Conservation (phyloP, 2,113 vertebrate genomes). For the Eira barbara region DNA sequence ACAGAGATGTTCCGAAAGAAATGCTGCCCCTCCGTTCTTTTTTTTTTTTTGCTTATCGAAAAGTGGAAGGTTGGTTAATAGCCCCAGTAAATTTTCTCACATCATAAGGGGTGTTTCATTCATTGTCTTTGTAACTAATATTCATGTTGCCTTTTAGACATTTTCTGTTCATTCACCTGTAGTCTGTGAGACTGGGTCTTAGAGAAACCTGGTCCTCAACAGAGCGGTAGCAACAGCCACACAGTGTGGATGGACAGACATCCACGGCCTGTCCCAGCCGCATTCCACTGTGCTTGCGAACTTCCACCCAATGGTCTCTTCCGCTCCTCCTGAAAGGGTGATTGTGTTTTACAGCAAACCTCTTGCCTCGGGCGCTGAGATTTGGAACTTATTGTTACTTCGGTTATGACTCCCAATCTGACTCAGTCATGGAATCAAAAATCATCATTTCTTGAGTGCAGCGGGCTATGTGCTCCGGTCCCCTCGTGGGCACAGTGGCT, state of each 20-base stretch:
- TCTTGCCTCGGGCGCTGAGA: constrained; percentile 80
- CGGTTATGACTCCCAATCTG: constrained; percentile 80
- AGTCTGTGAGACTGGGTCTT: constrained; percentile 61
- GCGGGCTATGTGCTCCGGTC: constrained; percentile 80
- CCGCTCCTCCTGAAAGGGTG: constrained; percentile 76
- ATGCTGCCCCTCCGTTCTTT: constrained; percentile 69
- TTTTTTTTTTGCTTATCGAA: constrained; percentile 19
- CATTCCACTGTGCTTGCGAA: constrained; percentile 69
- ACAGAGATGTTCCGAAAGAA: not conserved
- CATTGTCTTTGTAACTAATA: constrained; percentile 8
- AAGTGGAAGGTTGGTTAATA: constrained; percentile 49
- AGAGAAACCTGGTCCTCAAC: constrained; percentile 49
- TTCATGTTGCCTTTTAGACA: constrained; percentile 54
- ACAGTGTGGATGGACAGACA: constrained; percentile 52
- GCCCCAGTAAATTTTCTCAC: constrained; percentile 25
- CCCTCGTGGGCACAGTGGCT: constrained; percentile 83
- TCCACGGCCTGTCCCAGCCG: constrained; percentile 47
- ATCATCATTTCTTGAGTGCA: constrained; percentile 80
- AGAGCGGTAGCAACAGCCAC: not conserved
- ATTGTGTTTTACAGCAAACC: constrained; percentile 81
- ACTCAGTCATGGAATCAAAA: constrained; percentile 82
- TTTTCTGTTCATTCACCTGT: constrained; percentile 71
- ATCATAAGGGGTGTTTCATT: constrained; percentile 21
- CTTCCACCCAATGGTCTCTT: constrained; percentile 68
- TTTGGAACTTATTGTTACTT: constrained; percentile 83